Conservation (phyloP, 2,113 vertebrate species). For the Lynx canadensis region DNA sequence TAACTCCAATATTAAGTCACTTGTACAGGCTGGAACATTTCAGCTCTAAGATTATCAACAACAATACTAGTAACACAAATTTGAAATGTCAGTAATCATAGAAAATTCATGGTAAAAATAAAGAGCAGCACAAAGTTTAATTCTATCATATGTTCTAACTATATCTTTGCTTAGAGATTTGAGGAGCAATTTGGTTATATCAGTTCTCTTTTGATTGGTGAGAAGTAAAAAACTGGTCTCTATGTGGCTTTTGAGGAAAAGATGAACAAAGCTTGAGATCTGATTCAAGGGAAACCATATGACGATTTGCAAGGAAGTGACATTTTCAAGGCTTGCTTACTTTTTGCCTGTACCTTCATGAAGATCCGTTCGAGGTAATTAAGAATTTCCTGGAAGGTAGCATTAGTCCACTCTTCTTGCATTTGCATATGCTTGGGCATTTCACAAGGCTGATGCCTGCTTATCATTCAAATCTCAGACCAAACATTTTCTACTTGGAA, state of each 20-base stretch:
- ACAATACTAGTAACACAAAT: background rate
- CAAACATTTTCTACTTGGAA: background rate
- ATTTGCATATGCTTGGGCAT: background rate
- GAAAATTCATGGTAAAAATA: background rate
- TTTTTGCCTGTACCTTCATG: background rate
- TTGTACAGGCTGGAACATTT: background rate
- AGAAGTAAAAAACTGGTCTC: background rate
- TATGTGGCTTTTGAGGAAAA: background rate
- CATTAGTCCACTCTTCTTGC: background rate
- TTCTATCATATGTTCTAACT: background rate
- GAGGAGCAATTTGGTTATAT: background rate
- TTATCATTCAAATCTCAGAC: background rate
- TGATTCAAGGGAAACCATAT: background rate
- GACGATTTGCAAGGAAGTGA: background rate
- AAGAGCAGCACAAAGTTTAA: background rate
- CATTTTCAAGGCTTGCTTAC: background rate
- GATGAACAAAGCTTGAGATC: background rate
- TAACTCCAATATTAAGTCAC: background rate
- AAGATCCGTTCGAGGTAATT: background rate
- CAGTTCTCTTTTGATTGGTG: background rate
- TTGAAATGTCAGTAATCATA: background rate
- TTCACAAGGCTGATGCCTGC: background rate
- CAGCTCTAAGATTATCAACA: background rate
- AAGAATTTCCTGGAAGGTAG: background rate
- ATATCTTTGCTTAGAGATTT: background rate